These are phyloP conservation scores for Lasioglossum baleicum DNA, from an alignment of 1,140 invertebrate genomes.

Conservation along the genomic window DNA sequence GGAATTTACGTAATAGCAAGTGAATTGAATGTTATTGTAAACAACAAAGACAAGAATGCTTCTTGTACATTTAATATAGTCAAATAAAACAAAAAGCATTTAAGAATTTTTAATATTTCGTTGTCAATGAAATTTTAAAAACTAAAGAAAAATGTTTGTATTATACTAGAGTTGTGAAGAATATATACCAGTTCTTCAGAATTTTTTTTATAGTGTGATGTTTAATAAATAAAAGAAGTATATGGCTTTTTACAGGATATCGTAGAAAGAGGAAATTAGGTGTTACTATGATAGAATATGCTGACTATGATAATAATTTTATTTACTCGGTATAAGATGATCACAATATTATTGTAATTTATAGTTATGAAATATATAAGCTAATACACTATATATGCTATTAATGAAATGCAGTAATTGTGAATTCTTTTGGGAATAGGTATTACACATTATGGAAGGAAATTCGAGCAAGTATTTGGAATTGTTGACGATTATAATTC, in stretches of 20 bases:
- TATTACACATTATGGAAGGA: conserved; percentile 43
- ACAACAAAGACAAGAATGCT: conserved; percentile 17
- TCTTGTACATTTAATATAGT: conserved; percentile 57
- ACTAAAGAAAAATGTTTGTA: not conserved
- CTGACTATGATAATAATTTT: conserved; percentile 67
- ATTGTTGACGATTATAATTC: conserved; percentile 63
- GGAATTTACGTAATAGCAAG: conserved; percentile 12
- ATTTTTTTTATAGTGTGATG: too few relatives aligned
- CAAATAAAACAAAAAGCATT: conserved; percentile 53
- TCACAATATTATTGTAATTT: conserved; percentile 69
- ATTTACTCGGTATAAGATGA: conserved; percentile 69
- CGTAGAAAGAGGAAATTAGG: not conserved
- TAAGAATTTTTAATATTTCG: conserved; percentile 38
- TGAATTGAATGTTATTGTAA: conserved; percentile 25
- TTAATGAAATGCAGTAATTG: conserved; percentile 41
- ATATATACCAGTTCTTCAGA: too few relatives aligned
- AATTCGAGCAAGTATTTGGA: conserved; percentile 54
- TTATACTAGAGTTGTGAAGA: not conserved
- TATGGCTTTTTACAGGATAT: not conserved
- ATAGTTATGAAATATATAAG: conserved; percentile 70
- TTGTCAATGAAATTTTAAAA: not conserved
- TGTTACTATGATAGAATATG: conserved; percentile 16
- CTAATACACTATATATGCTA: conserved; percentile 63
- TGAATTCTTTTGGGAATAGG: conserved; percentile 3
- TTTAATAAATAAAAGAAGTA: too few relatives aligned